Evolutionary conservation across 2,888 invertebrate species (phyloP).

Genomic region (Lordiphosa andalusiaca): DNA sequence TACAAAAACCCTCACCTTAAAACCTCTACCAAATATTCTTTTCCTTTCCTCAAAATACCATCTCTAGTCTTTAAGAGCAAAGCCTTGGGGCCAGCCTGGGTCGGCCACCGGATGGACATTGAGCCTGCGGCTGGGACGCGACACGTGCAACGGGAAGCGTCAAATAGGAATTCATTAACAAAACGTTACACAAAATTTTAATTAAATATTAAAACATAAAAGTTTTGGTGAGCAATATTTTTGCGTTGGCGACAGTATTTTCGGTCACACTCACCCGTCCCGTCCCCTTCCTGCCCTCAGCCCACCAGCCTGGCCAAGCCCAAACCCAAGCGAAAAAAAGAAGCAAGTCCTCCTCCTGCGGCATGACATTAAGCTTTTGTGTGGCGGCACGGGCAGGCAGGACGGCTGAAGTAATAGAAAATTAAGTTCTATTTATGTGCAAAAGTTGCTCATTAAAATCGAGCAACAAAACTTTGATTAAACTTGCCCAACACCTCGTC

Average conservation of each 20-base stretch:
- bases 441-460: conserved; percentile 43
- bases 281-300: background rate
- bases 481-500: conserved; percentile 28
- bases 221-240: conserved; percentile 53
- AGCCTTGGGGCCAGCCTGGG: background rate
- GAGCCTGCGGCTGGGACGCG: conserved; percentile 50
- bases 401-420: conserved; percentile 32
- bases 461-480: conserved; percentile 40
- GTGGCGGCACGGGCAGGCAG: background rate
- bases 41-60: background rate
- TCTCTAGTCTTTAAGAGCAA: background rate
- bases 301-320: background rate
- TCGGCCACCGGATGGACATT: conserved; percentile 13
- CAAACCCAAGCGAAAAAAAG: background rate
- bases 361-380: conserved; percentile 36
- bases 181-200: conserved; percentile 73
- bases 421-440: conserved; percentile 47
- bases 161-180: conserved; percentile 73
- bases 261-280: conserved; percentile 11
- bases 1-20: too few species aligned
- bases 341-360: background rate
- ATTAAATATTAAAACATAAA: conserved; percentile 73
- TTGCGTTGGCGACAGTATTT: conserved; percentile 46
- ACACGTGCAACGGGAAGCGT: conserved; percentile 62
- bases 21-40: background rate